Percentiles rank a stretch among this genome's conserved stretches.
Conservation (phyloP, 2,113 vertebrate species). For the Sciurus niger region DNA sequence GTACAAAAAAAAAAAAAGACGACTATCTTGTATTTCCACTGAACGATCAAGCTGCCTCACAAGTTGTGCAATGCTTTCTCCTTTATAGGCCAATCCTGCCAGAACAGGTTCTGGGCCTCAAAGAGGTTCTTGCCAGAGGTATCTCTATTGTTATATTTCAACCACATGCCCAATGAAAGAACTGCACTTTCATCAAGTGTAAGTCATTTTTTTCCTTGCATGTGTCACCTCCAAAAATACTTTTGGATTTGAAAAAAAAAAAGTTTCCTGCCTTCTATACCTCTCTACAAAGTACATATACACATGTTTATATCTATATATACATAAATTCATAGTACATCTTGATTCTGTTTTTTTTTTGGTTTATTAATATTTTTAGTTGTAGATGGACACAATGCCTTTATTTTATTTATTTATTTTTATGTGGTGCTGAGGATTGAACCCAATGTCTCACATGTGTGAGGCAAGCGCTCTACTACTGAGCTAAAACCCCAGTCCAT, state of each 20-base stretch:
- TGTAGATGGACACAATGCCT: too few relatives aligned
- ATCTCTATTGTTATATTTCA: constrained; percentile 26
- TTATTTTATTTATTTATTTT: too few relatives aligned
- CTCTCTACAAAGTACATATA: neutral
- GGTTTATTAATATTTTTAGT: too few relatives aligned
- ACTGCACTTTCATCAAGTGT: neutral
- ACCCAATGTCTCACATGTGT: too few relatives aligned
- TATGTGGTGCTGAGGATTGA: too few relatives aligned
- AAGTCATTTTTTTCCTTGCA: neutral
- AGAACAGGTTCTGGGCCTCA: neutral
- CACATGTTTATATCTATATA: neutral
- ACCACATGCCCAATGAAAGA: neutral
- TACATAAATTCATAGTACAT: neutral
- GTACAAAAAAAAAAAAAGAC: too few relatives aligned
- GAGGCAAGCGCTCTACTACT: too few relatives aligned
- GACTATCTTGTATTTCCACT: neutral
- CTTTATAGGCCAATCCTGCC: constrained; percentile 35
- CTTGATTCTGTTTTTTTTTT: too few relatives aligned
- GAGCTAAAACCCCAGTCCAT: too few relatives aligned
- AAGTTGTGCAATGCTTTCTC: constrained; percentile 46
- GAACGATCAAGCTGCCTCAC: neutral
- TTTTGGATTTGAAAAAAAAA: neutral
- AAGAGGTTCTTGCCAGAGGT: neutral
- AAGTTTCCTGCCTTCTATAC: neutral
- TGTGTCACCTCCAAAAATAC: neutral